Evolutionary conservation across 2,888 invertebrate genomes (phyloP).

Genomic region (Lasius platythorax): DNA sequence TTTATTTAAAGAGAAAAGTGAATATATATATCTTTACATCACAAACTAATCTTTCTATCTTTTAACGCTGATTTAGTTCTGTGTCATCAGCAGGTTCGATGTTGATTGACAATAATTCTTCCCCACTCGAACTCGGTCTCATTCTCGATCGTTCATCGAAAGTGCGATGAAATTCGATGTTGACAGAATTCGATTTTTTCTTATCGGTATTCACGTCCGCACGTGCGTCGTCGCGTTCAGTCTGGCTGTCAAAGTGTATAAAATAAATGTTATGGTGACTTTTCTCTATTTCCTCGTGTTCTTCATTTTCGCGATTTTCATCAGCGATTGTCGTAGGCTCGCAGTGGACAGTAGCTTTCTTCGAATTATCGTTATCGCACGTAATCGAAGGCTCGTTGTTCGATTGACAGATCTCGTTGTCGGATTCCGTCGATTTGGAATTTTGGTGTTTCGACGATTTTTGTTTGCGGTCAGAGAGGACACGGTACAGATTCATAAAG

Average conservation of each 20-base stretch:
- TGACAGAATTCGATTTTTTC: not conserved
- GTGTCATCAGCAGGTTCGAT: not conserved
- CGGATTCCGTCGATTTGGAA: constrained; percentile 11
- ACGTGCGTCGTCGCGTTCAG: not conserved
- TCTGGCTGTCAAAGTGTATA: not conserved
- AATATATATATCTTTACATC: too few species aligned
- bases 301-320: constrained; percentile 1
- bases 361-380: not conserved
- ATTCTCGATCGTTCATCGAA: not conserved
- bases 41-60: not conserved
- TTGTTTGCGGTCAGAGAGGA: not conserved
- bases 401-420: constrained; percentile 71
- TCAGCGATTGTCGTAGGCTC: constrained; percentile 50
- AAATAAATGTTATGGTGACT: not conserved
- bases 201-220: not conserved
- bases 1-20: too few species aligned
- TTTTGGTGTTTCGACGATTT: not conserved
- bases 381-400: constrained; percentile 65
- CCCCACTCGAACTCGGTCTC: not conserved
- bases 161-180: not conserved
- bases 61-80: not conserved
- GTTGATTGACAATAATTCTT: not conserved
- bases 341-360: constrained; percentile 6
- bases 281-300: not conserved
- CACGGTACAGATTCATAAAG: constrained; percentile 75